Base-by-base conservation (phyloP, 2,888 invertebrate genomes). In the Smittia aterrima region DNA sequence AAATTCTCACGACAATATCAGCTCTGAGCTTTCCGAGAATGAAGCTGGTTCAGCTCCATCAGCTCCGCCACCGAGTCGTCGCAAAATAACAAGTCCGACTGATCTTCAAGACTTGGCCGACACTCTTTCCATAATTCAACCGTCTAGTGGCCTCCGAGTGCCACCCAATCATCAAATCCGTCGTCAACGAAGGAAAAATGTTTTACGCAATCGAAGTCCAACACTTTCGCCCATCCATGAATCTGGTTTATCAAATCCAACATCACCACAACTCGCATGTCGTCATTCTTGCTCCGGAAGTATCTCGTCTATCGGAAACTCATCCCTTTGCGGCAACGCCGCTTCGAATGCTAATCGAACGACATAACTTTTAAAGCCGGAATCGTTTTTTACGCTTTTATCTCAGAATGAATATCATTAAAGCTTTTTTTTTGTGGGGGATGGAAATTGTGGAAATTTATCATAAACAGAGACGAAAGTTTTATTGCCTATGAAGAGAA, bases 171-270 rank as follows among this genome's bases (percentile, higher is more conserved):
- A 25, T 11, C 32, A n/a, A 53, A 77, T 22, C 75, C 80, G 81
- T 75, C 83, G 79, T 76, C 85, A 78, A 79, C 84, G 80, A 76
- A 82, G 79, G 77, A 86, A 81, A 78, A 85, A 80, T 80, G 85
- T 79, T 79, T 75, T 86, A 79, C 81, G 86, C 79, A 80, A 83
- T 75, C 78, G 86, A 79, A 82, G 86, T 32, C 86, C 87, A 40
- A 85, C 87, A 40, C 81, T 90, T 75, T 90, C 90, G 74, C 90
- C 90, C 32, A 90, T 90, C 74, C 86, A 89, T 75, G 90, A 90
- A 78, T 89, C 89, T 64, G 90, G 90, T 32, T 82, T 89, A 18
- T 90, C 90, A 66, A 90, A 90, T 83, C 89, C 89, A 1, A 87
- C 88, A 16, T 89, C 89, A 75, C 89, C 89, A 0, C 83, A 84